Percentiles rank a stretch among this genome's conserved stretches.
These are phyloP conservation scores for Eurystomus gularis DNA, from an alignment of 2,113 vertebrate genomes.

Conservation along the genomic window DNA sequence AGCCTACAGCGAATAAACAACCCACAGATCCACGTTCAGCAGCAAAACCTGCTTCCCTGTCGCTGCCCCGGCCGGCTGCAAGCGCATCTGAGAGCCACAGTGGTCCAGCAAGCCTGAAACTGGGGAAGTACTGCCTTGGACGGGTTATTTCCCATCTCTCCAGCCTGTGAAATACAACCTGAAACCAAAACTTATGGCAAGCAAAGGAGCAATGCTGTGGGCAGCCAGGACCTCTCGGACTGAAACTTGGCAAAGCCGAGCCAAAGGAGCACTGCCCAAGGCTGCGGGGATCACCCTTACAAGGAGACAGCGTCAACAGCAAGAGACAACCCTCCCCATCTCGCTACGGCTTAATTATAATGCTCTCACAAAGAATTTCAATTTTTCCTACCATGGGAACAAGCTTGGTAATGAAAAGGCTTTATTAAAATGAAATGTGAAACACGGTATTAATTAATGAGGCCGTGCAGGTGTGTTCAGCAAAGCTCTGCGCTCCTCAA, in stretches of 20 bases:
- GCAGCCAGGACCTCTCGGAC: rapidly evolving
- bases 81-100: rapidly evolving
- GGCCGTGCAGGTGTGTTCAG: neutral
- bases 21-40: neutral
- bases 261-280: neutral
- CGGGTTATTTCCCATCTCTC: neutral
- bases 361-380: neutral
- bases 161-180: neutral
- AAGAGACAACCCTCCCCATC: neutral
- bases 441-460: neutral
- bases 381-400: slow-evolving; percentile 32
- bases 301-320: neutral
- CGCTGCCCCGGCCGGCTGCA: rapidly evolving
- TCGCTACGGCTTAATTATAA: slow-evolving; percentile 12
- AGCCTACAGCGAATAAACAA: neutral
- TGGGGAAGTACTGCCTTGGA: neutral
- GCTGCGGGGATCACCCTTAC: neutral
- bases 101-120: rapidly evolving
- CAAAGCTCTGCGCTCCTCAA: neutral
- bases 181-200: neutral
- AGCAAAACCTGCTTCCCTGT: neutral
- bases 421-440: slow-evolving; percentile 44
- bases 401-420: slow-evolving; percentile 19
- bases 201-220: rapidly evolving
- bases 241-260: too few species aligned